phyloP scores from a whole-genome alignment of 2,113 vertebrate genomes.

The Sapayoa aenigma region DNA sequence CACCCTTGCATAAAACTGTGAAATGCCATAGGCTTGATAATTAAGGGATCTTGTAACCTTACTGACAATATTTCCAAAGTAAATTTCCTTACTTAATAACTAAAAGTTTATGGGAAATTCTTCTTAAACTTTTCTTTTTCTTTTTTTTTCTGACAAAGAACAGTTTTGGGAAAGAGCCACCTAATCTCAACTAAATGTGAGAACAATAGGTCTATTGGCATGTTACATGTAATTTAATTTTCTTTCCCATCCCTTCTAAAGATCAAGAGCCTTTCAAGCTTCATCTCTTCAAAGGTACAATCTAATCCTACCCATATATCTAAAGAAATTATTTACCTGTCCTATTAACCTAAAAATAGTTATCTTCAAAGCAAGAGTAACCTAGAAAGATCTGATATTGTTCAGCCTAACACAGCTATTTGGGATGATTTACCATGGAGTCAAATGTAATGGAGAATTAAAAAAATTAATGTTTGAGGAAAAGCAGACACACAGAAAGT shows the following conservation, averaged over 20 bases:
- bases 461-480: neutral
- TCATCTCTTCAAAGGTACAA: neutral
- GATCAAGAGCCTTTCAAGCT: neutral
- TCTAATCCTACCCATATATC: neutral
- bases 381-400: neutral
- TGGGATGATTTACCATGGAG: neutral
- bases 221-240: neutral
- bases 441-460: neutral
- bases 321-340: neutral
- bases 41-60: neutral
- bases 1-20: neutral
- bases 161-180: neutral
- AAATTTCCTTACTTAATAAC: neutral
- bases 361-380: neutral
- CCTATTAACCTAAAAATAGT: neutral
- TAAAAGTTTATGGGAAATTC: neutral
- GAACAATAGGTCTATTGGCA: neutral
- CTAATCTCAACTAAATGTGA: neutral
- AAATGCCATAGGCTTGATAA: constrained; percentile 22
- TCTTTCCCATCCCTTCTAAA: neutral
- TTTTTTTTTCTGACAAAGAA: neutral
- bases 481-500: neutral
- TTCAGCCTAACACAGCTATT: neutral
- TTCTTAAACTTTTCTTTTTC: neutral
- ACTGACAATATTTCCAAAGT: neutral